Base-by-base conservation (phyloP, 1,140 invertebrate species). In the Ceratosolen fusciceps region DNA sequence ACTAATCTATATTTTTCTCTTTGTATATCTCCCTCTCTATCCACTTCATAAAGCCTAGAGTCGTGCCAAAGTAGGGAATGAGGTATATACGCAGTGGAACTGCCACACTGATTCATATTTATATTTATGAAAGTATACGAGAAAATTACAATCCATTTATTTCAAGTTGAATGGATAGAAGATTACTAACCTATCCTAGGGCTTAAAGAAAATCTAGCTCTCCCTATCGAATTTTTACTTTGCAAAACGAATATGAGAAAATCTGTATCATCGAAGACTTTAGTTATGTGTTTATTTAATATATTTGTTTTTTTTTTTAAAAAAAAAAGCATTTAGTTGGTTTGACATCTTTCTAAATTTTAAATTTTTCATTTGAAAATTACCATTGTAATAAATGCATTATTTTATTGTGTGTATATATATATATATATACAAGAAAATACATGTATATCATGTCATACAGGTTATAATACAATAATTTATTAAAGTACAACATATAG, bases 11-110 rank as follows among this genome's bases (percentile, higher is more conserved):
- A n/a, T n/a, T n/a, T 24, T 43, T 12, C 24, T n/a, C 62, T 43
- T 9, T 43, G n/a, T 8, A n/a, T 54, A 34, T 49, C 31, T n/a
- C 26, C 19, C 31, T 58, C 82, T 83, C 74, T 85, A 82, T 83
- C 5, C 31, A 31, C 31, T 4, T 19, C 5, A 1, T 3, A n/a
- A 5, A 43, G 39, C 39, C 39, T 12, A 43, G 5, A 5, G 5
- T 43, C 39, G 5, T 43, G 5, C 39, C 12, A 3, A 65, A 5
- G 2, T 1, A 12, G 4, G 19, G 21, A 37, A 34, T 8, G 60
- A n/a, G 9, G 31, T 37, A 16, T 16, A 24, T 19, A 1, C 14
- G 4, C 1, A 37, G 5, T 31, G 10, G 2, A 81, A 80, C 81
- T 54, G 26, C 43, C 16, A 29, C 8, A 1, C 65, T 68, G 47